Evolutionary conservation across 2,888 invertebrate species (phyloP), one percentile per base, ranked within the genome.

Genomic region (Athalia rosae): DNA sequence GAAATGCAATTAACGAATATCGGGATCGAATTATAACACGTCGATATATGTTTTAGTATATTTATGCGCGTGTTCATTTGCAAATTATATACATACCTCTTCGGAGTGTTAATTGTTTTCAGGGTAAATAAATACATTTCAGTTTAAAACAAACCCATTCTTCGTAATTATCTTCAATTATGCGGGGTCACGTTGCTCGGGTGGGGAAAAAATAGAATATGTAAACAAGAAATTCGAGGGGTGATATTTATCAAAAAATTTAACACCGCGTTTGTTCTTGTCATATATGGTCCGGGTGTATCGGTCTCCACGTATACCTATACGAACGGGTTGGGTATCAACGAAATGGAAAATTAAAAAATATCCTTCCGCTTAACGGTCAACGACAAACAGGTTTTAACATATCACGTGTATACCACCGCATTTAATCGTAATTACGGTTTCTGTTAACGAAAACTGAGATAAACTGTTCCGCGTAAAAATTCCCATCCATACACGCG

Each of bases 211-310:
- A 77, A 77, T 67, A 77, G 66, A 61, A 77, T 58, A 77, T 59
- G 64, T 59, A 56, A 66, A 64, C 76, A 66, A 64, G 76, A 63
- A 76, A 66, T 41, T 50, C 48, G 76, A 58, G 56, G 76, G 56
- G 76, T 76, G 76, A 76, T 76, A 64, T 76, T 76, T 76, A 66
- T 76, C 76, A 76, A 76, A 76, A 64, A 64, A 64, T 76, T 64
- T 15, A 64, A 76, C 63, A 66, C 64, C 45, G 15, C 64, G 64
- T 76, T 64, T 76, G 64, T 58, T 64, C 64, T 76, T 53, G 61
- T 76, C 69, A 58, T 15, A 13, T 13, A 59, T 59, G n/a, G 15
- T 50, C 7, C 11, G 8, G 11, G 50, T 50, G 8, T 11, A 50
- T 7, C 11, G 8, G 8, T 50, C 11, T 50, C n/a, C n/a, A 50